A percentile compares a stretch with the other conserved stretches of the same genome.
These are phyloP conservation scores for Lepidotrigona ventralis DNA, from an alignment of 1,140 invertebrate species.

Conservation along the genomic window DNA sequence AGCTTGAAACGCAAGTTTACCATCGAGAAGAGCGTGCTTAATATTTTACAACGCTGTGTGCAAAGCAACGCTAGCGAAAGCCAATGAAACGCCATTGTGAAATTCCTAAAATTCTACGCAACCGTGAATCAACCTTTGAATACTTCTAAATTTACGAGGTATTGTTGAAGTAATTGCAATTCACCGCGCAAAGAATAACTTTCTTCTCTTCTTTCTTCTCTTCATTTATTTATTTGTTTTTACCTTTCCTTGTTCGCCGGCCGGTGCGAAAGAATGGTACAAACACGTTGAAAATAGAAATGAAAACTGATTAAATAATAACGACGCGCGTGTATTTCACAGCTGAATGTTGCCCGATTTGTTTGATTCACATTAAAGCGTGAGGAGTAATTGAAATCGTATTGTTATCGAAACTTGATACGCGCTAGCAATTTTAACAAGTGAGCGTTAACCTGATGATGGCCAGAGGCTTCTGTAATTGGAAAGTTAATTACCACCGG, in stretches of 20 bases:
- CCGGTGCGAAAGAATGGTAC: no score
- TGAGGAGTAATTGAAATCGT: not conserved
- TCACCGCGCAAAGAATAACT: slow-evolving; percentile 37
- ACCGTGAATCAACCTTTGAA: slow-evolving; percentile 1
- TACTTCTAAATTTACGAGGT: slow-evolving; percentile 4
- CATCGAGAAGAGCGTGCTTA: not conserved
- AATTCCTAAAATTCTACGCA: slow-evolving; percentile 26
- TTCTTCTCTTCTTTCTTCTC: not conserved
- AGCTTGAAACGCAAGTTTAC: not conserved
- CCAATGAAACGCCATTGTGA: not conserved
- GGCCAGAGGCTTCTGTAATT: not conserved
- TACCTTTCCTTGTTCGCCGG: not conserved
- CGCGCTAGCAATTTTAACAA: not conserved
- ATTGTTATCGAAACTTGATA: not conserved
- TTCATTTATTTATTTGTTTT: no score
- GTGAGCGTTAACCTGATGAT: not conserved
- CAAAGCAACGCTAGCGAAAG: not conserved
- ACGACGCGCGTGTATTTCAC: not conserved
- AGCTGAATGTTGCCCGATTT: not conserved
- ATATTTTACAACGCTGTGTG: not conserved
- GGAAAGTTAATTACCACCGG: not conserved
- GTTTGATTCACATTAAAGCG: not conserved
- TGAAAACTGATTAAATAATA: not conserved
- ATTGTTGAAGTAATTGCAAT: not conserved
- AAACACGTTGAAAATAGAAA: slow-evolving; percentile 16